Base-by-base conservation (phyloP, 2,888 invertebrate species). In the Pilophorus perplexus region DNA sequence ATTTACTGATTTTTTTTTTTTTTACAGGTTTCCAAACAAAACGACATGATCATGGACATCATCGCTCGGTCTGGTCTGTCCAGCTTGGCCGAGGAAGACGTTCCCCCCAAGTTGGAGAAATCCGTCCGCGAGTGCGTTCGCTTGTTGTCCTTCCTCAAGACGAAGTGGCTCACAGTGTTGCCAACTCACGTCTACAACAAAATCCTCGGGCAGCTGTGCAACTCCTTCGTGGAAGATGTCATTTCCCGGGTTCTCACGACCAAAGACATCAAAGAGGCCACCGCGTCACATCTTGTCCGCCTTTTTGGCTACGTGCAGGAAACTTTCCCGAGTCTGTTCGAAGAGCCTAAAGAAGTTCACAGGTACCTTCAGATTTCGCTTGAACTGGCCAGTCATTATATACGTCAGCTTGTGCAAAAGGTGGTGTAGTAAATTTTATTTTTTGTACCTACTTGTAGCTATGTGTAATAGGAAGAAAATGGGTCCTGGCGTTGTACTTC, bases 401-500 rank as follows among this genome's bases (percentile, higher is more conserved):
- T n/a, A n/a, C n/a, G n/a, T n/a, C n/a, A n/a, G n/a, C n/a, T n/a
- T n/a, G n/a, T n/a, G n/a, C n/a, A n/a, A n/a, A n/a, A n/a, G n/a
- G n/a, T n/a, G n/a, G n/a, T n/a, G n/a, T n/a, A n/a, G n/a, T n/a
- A n/a, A n/a, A n/a, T n/a, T n/a, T n/a, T n/a, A n/a, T n/a, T n/a
- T n/a, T n/a, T n/a, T n/a, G n/a, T n/a, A n/a, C n/a, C n/a, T n/a
- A n/a, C n/a, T n/a, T n/a, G n/a, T n/a, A n/a, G n/a, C n/a, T n/a
- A n/a, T n/a, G n/a, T n/a, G n/a, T n/a, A n/a, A n/a, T n/a, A n/a
- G n/a, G 98, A 98, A 2, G 95, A 95, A 71, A 87, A 88, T 0
- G 96, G 96, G 79, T 97, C 92, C 76, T 89, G 89, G 69, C 94
- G 84, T 76, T 93, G 90, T 52, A 97, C 82, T 79, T 97, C 95